Conservation (phyloP, 2,888 invertebrate genomes). For the Drosophila prostipennis region DNA sequence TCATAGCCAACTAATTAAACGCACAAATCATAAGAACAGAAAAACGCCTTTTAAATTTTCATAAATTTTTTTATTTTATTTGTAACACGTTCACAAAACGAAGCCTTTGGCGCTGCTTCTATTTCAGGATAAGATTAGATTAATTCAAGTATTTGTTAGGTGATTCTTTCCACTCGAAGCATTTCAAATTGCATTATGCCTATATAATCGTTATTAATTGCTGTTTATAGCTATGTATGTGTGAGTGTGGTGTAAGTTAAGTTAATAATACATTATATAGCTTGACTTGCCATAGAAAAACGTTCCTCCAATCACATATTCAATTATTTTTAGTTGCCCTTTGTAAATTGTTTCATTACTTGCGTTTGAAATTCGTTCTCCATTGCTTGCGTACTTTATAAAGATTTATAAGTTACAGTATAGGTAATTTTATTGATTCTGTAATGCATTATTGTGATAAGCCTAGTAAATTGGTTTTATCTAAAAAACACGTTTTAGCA, state of each 20-base stretch:
- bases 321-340: constrained; percentile 25
- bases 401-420: constrained; percentile 42
- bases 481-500: constrained; percentile 75
- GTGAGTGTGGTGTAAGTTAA: constrained; percentile 27
- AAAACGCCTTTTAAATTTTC: constrained; percentile 14
- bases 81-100: constrained; percentile 72
- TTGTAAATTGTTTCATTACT: constrained; percentile 34
- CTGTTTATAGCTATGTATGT: constrained; percentile 25
- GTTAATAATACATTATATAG: constrained; percentile 43
- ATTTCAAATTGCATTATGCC: constrained; percentile 31
- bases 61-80: constrained; percentile 58
- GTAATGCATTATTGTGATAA: constrained; percentile 49
- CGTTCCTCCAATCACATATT: constrained; percentile 32
- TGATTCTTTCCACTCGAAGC: constrained; percentile 22
- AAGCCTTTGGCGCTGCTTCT: constrained; percentile 75
- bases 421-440: constrained; percentile 37
- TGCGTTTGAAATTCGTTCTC: constrained; percentile 58
- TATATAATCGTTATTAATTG: constrained; percentile 31
- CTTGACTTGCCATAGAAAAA: constrained; percentile 38
- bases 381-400: constrained; percentile 18
- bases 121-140: constrained; percentile 43
- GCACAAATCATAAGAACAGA: background rate
- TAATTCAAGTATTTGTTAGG: constrained; percentile 34
- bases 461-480: constrained; percentile 64
- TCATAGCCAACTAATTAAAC: background rate